Evolutionary conservation across 2,797 vertebrate species (phyloP), one percentile per base, ranked within the genome.

Genomic region (Oceanodroma leucorhoa): DNA sequence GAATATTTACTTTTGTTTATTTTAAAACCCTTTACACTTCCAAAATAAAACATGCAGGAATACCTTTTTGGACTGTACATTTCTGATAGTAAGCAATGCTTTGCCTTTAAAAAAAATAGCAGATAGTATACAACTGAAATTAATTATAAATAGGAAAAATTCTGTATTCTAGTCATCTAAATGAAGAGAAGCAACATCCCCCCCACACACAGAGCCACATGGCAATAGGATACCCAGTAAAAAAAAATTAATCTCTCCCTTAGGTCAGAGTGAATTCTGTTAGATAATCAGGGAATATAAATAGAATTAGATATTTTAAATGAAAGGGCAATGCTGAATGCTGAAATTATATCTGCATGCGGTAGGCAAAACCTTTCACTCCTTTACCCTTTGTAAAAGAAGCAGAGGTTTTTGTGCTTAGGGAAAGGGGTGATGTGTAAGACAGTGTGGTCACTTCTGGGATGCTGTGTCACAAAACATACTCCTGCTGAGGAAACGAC

Each of bases 11-110:
- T 81, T 87, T 83, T 83, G 64, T 80, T 91, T 90, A 67, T 92
- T 94, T 92, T 80, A 70, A 93, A 96, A 36, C 36, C 45, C 55
- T 84, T 77, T 87, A 89, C 60, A 80, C 40, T 89, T 93, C 81
- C 45, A 38, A 75, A 96, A 95, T 93, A 93, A 95, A 96, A 75
- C 43, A 80, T 87, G 70, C 64, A 93, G 89, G 85, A 93, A 72
- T 88, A 58, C 54, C 29, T 58, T 88, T 94, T 83, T 70, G 77
- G 67, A 73, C 38, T 90, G 60, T 75, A 77, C 65, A 41, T 93
- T 87, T 92, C 45, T 84, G 69, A 85, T 21, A 79, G 21, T 15
- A 84, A 87, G 34, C 38, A 80, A 67, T 57, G 11, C 17, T 90
- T 91, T 90, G 50, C 30, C 48, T 69, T 78, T 72, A 38, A 57